Percentiles rank a stretch among this genome's conserved stretches.
Conservation (phyloP, 2,113 vertebrate genomes). For the Gasterosteus aculeatus region DNA sequence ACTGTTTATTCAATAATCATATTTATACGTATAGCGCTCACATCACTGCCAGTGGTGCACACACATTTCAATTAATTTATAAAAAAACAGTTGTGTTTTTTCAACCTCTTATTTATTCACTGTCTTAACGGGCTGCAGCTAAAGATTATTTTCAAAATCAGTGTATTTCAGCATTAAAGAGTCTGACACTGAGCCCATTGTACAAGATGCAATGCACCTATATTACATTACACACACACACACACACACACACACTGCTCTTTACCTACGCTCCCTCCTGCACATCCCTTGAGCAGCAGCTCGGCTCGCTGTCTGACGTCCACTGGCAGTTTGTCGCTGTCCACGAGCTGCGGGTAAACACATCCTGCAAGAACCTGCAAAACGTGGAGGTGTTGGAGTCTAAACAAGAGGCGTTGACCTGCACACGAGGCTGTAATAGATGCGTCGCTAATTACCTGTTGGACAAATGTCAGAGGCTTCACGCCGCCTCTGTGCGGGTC, state of each 20-base stretch:
- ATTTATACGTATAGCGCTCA: background rate
- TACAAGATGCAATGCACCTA: background rate
- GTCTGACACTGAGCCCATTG: background rate
- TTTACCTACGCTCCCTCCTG: conserved; percentile 76
- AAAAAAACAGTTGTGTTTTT: background rate
- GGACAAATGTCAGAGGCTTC: conserved; percentile 77
- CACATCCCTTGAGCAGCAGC: conserved; percentile 61
- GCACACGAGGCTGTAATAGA: background rate
- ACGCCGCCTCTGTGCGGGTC: conserved; percentile 69
- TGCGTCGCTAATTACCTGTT: conserved; percentile 71
- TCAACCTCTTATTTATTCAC: background rate
- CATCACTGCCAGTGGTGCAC: background rate
- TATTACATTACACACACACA: background rate
- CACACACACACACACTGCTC: background rate
- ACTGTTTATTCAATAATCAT: background rate
- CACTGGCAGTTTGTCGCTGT: conserved; percentile 54
- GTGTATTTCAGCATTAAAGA: background rate
- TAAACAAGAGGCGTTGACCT: background rate
- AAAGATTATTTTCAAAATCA: background rate
- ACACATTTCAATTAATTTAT: background rate
- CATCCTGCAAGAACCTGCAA: conserved; percentile 78
- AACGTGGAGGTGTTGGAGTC: background rate
- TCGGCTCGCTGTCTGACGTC: conserved; percentile 74
- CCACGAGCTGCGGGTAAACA: conserved; percentile 74
- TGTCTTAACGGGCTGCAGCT: background rate